Evolutionary conservation across 2,888 invertebrate species (phyloP).

Genomic region (Drosophila recens): DNA sequence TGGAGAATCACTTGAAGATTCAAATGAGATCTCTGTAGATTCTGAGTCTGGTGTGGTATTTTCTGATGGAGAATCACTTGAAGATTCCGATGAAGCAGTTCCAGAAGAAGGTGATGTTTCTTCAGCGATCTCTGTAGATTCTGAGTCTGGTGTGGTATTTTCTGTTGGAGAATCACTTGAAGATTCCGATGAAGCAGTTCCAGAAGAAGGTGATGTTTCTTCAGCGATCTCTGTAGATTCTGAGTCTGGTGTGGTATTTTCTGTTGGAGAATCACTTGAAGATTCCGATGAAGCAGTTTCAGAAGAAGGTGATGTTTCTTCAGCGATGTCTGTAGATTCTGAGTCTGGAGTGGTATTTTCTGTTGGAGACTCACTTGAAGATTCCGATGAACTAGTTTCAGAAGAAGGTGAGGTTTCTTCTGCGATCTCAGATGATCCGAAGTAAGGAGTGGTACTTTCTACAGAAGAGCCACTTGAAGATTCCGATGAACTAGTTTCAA

Average conservation of each 20-base stretch:
- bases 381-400: not conserved
- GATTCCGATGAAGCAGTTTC: not conserved
- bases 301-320: no score
- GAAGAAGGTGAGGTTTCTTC: not conserved
- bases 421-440: no score
- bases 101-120: not conserved
- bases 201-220: no score
- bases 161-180: no score
- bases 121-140: not conserved
- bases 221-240: no score
- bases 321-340: not conserved
- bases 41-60: not conserved
- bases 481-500: not conserved
- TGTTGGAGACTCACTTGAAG: not conserved
- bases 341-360: not conserved
- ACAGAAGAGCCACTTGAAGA: not conserved
- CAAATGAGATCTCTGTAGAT: not conserved
- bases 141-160: no score
- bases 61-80: not conserved
- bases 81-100: not conserved
- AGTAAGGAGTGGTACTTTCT: not conserved
- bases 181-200: not conserved
- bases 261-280: not conserved
- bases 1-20: not conserved
- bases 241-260: no score